Evolutionary conservation across 2,888 invertebrate genomes (phyloP).

Genomic region (Trachelus tabidus): DNA sequence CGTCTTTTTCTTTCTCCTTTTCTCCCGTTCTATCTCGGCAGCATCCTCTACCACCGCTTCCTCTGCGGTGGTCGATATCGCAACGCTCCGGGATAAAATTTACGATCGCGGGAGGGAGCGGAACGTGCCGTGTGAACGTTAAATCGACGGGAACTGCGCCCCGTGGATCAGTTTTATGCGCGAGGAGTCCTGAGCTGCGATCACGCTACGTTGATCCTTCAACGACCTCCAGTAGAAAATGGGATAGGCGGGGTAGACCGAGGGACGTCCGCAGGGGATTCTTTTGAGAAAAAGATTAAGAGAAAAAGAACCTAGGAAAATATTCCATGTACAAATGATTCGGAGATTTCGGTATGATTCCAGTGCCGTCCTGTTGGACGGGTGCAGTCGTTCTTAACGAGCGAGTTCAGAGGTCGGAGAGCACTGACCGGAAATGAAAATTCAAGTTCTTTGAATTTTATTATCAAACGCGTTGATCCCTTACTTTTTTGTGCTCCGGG

Average conservation of each 20-base stretch:
- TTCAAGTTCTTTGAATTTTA: background rate
- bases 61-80: slow-evolving; percentile 41
- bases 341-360: background rate
- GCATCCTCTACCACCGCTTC: background rate
- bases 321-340: too few species aligned
- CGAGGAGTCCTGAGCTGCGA: background rate
- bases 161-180: background rate
- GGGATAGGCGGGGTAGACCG: background rate
- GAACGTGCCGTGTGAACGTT: background rate
- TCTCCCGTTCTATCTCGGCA: background rate
- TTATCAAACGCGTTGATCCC: too few species aligned
- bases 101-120: slow-evolving; percentile 27
- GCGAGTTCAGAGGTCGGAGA: too few species aligned
- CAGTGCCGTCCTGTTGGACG: background rate
- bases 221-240: background rate
- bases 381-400: too few species aligned
- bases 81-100: slow-evolving; percentile 37
- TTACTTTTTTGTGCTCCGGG: background rate
- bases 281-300: background rate
- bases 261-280: background rate
- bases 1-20: background rate
- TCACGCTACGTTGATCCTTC: slow-evolving; percentile 4
- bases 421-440: background rate
- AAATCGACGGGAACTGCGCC: slow-evolving; percentile 5
- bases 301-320: too few species aligned